Evolutionary conservation across 2,113 vertebrate species (phyloP).

Genomic region (Scortum barcoo): DNA sequence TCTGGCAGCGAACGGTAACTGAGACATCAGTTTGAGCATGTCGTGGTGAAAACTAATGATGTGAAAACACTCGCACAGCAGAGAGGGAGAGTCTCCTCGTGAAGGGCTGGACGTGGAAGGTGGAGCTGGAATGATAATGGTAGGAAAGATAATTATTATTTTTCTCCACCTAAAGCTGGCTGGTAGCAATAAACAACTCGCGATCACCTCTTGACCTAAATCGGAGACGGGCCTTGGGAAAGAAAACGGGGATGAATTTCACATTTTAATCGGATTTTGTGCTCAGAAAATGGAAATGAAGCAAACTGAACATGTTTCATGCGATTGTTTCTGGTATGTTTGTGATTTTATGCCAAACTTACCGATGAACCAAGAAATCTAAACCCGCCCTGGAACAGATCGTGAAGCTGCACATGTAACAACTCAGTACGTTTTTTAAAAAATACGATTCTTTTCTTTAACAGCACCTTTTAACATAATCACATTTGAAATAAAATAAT

Average conservation of each 20-base stretch:
- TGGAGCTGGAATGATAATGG: constrained; percentile 56
- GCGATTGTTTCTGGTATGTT: neutral
- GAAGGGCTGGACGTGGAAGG: constrained; percentile 26
- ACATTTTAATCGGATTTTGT: neutral
- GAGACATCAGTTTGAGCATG: constrained; percentile 27
- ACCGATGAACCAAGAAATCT: neutral
- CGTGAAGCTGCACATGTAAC: neutral
- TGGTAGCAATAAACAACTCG: constrained; percentile 32
- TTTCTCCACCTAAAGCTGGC: constrained; percentile 34
- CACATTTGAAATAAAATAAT: too few relatives aligned
- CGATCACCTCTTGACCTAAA: constrained; percentile 47
- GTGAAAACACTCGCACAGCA: constrained; percentile 30
- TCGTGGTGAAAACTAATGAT: constrained; percentile 46
- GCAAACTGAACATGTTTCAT: neutral
- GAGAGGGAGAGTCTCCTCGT: neutral
- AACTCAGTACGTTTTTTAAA: too few relatives aligned
- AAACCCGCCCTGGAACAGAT: neutral
- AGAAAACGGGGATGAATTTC: neutral
- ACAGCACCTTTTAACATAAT: too few relatives aligned
- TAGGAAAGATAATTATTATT: constrained; percentile 43
- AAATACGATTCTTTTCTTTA: too few relatives aligned
- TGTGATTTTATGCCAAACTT: neutral
- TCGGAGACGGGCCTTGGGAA: neutral
- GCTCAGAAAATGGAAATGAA: neutral
- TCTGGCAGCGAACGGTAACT: constrained; percentile 21